These are phyloP conservation scores for Paragorgia papillata DNA, from an alignment of 92 coral and sea anemone species.

Conservation along the genomic window DNA sequence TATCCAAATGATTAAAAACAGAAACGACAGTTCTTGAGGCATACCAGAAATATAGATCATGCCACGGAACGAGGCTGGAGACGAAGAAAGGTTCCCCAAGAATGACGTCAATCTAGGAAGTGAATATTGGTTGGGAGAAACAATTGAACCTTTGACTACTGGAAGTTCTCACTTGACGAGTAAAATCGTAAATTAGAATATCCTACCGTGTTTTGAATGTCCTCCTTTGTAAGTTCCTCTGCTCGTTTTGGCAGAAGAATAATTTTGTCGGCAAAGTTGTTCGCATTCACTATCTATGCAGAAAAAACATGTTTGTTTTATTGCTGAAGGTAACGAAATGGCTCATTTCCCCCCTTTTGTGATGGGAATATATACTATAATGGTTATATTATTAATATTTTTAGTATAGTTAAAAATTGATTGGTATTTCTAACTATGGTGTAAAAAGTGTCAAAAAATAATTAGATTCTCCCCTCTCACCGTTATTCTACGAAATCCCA, in stretches of 20 bases:
- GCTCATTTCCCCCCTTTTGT: too few relatives aligned
- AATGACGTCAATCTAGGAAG: conserved; percentile 80
- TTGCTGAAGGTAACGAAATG: too few relatives aligned
- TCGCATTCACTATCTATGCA: conserved; percentile 11
- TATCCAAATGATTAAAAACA: conserved; percentile 36
- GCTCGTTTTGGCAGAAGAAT: conserved; percentile 25
- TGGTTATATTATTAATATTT: too few relatives aligned
- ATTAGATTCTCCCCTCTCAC: too few relatives aligned
- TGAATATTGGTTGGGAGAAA: not conserved
- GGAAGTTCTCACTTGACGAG: too few relatives aligned
- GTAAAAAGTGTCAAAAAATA: too few relatives aligned
- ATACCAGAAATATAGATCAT: conserved; percentile 91
- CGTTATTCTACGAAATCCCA: too few relatives aligned
- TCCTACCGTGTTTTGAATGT: conserved; percentile 17
- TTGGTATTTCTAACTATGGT: too few relatives aligned
- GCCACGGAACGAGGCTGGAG: conserved; percentile 91
- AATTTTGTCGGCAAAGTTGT: conserved; percentile 13
- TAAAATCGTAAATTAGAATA: too few relatives aligned
- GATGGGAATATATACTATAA: not conserved
- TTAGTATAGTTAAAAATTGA: too few relatives aligned
- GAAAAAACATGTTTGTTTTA: not conserved
- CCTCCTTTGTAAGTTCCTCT: conserved; percentile 20
- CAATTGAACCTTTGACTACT: not conserved
- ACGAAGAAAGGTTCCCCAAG: conserved; percentile 88
- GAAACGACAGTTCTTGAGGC: conserved; percentile 62